Conservation (phyloP, 2,113 vertebrate genomes). For the Chionomys nivalis region DNA sequence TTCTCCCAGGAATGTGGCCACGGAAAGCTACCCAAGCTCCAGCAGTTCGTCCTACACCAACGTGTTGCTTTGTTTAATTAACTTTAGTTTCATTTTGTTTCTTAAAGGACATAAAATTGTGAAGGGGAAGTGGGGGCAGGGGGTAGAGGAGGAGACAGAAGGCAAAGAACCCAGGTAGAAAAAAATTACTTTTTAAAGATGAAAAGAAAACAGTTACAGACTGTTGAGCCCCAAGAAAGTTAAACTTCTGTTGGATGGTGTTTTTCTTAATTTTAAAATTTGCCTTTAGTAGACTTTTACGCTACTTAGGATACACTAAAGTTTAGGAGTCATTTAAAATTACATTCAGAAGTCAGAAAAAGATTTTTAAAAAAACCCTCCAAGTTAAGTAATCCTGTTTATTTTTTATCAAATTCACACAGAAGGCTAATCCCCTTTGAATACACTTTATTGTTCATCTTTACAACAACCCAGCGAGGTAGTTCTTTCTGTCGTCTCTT, state of each 20-base stretch:
- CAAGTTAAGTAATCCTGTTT: neutral
- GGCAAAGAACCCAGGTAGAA: too few species aligned
- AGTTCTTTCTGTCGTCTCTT: neutral
- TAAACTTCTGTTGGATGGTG: neutral
- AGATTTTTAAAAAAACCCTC: neutral
- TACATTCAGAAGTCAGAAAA: conserved; percentile 44
- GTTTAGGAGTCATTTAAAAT: conserved; percentile 37
- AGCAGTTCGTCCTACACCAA: too few species aligned
- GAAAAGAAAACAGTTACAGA: neutral
- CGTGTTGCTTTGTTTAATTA: neutral
- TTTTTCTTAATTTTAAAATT: neutral
- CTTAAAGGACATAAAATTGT: neutral
- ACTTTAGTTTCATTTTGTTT: neutral
- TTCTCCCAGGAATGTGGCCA: neutral
- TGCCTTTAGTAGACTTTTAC: neutral
- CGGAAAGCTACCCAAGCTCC: too few species aligned
- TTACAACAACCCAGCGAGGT: neutral
- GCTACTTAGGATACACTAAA: neutral
- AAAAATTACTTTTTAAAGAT: neutral
- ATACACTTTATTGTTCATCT: neutral
- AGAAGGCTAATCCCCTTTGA: neutral
- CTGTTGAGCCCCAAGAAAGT: neutral
- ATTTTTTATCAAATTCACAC: conserved; percentile 40
- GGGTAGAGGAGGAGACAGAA: neutral
- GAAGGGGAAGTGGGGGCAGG: neutral